Conservation (phyloP, 2,888 invertebrate species). For the Chymomyza amoena region DNA sequence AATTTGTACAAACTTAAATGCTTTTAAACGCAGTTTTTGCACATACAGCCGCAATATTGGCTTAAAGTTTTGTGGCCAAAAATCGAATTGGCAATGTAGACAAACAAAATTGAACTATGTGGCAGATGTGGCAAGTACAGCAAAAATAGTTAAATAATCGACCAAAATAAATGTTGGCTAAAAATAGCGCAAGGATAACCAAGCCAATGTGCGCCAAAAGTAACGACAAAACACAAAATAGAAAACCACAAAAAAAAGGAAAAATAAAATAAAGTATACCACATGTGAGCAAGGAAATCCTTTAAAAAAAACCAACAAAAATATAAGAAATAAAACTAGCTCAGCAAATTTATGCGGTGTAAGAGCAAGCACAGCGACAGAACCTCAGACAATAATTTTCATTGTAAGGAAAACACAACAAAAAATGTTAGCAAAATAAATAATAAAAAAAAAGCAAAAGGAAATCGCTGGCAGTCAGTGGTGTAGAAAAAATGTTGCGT, state of each 20-base stretch:
- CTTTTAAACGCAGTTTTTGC: neutral
- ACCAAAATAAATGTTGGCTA: slow-evolving; percentile 62
- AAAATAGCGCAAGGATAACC: slow-evolving; percentile 56
- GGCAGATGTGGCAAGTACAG: neutral
- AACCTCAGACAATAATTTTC: slow-evolving; percentile 57
- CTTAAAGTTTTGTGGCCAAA: neutral
- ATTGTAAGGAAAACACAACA: slow-evolving; percentile 14
- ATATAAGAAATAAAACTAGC: neutral
- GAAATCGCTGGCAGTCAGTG: neutral
- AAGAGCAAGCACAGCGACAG: slow-evolving; percentile 34
- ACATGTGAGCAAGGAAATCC: neutral
- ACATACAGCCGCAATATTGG: neutral
- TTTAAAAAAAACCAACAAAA: neutral
- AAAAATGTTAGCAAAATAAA: neutral
- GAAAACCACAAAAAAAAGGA: slow-evolving; percentile 29
- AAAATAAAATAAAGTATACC: slow-evolving; percentile 2
- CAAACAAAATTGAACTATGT: neutral
- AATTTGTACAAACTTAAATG: neutral
- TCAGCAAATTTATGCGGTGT: slow-evolving; percentile 34
- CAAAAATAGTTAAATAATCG: slow-evolving; percentile 31
- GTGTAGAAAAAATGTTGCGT: too few relatives aligned
- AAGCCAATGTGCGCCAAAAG: neutral
- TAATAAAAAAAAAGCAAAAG: neutral
- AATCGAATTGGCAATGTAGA: neutral
- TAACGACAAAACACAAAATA: slow-evolving; percentile 20